Evolutionary conservation across 2,113 vertebrate species (phyloP), one percentile per base, ranked within the genome.

Genomic region (Litocranius walleri): DNA sequence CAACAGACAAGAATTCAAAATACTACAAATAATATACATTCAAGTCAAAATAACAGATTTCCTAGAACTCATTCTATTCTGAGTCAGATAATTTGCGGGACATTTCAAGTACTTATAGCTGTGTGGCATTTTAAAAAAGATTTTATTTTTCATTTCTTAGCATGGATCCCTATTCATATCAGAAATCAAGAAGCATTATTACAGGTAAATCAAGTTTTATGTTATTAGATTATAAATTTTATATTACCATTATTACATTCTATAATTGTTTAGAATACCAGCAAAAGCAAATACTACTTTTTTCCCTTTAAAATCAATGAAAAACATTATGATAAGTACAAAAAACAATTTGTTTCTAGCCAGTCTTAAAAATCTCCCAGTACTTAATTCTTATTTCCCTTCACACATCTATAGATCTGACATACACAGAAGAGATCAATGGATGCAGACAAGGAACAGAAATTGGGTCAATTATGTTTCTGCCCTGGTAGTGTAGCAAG

Each of bases 141-240:
- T 88, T 78, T 81, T 88, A 61, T 52, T 91, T 85, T 94, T 94
- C 21, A 50, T 54, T 91, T 93, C 84, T 97, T 98, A 97, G 45
- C 25, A 78, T 96, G 50, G 71, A 88, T 95, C 8, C 93, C 0
- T 0, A 52, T 94, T 96, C 1, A 0, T n/a, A 88, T 84, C 85
- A 98, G 57, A 90, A 92, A 81, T 94, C 82, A 81, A n/a, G 94
- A 67, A 93, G 13, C 54, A 48, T 40, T n/a, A 48, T 77, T 92
- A 36, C 3, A 89, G n/a, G 25, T 92, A 93, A 81, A 80, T 86
- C 33, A 85, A 85, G 91, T 45, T 92, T 74, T 57, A n/a, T 56
- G 19, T 33, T 45, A 56, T 71, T 52, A 91, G 33, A 27, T 64
- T 52, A 12, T 64, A 48, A 25, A 40, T 85, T 71, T 92, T 92